Percentiles rank a stretch among this genome's conserved stretches.
phyloP scores from a whole-genome alignment of 2,797 vertebrate genomes.

The Hylomyscus alleni region DNA sequence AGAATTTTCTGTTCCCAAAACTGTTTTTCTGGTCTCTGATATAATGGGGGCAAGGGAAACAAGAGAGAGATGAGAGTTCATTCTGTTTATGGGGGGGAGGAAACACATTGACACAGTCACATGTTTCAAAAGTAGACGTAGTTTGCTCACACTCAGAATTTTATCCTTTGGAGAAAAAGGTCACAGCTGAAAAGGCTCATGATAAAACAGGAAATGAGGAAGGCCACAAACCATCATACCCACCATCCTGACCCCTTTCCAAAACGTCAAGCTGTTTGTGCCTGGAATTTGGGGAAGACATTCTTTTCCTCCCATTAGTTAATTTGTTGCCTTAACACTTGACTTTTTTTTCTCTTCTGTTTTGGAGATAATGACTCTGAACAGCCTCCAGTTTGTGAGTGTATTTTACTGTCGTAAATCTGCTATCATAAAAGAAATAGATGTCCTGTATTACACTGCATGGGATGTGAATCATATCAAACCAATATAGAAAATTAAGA shows the following conservation, averaged over 20 bases:
- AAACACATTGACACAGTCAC: background rate
- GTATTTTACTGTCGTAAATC: constrained; percentile 46
- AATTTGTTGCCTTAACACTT: constrained; percentile 61
- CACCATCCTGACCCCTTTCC: constrained; percentile 50
- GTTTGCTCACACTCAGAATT: constrained; percentile 57
- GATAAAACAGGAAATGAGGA: constrained; percentile 72
- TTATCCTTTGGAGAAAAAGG: constrained; percentile 9
- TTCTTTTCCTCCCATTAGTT: constrained; percentile 70
- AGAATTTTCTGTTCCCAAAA: constrained; percentile 37
- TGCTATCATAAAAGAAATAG: constrained; percentile 5
- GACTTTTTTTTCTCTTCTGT: constrained; percentile 39
- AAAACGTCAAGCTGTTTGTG: constrained; percentile 69
- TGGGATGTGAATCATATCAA: constrained; percentile 2
- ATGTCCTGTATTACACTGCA: background rate
- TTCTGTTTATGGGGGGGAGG: background rate
- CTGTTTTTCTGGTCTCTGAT: constrained; percentile 42
- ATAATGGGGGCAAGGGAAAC: constrained; percentile 23
- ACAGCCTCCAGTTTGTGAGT: constrained; percentile 50
- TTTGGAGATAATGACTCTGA: constrained; percentile 44
- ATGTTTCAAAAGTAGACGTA: constrained; percentile 35
- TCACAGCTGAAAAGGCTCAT: constrained; percentile 68
- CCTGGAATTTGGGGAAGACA: constrained; percentile 71
- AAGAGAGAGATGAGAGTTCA: constrained; percentile 45
- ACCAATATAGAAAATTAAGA: constrained; percentile 46
- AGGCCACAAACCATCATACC: constrained; percentile 54